A percentile compares a stretch with the other conserved stretches of the same genome.
These are phyloP conservation scores for Nesogale talazaci DNA, from an alignment of 2,113 vertebrate species.

Conservation along the genomic window DNA sequence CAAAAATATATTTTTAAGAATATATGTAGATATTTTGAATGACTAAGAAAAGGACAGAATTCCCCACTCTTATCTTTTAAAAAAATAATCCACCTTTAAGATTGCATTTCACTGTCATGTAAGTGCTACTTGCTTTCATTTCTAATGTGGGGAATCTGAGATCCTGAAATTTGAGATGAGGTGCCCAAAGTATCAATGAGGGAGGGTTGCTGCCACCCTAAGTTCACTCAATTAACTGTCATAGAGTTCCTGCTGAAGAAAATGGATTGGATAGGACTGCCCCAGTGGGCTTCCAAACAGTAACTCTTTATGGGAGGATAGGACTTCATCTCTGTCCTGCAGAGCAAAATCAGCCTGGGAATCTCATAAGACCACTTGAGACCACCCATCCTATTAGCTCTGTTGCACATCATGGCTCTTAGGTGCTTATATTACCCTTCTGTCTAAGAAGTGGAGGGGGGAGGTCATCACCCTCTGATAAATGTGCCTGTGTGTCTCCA, in stretches of 20 bases:
- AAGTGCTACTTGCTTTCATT: not conserved
- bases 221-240: no score
- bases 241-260: no score
- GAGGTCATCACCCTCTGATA: not conserved
- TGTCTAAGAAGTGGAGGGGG: not conserved
- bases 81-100: not conserved
- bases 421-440: not conserved
- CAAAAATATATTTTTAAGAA: conserved; percentile 46
- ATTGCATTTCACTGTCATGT: not conserved
- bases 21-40: conserved; percentile 25
- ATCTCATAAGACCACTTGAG: not conserved
- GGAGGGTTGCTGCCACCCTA: no score
- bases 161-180: not conserved
- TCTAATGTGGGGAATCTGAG: not conserved
- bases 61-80: not conserved
- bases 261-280: no score
- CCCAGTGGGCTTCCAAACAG: no score
- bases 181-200: not conserved
- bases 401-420: not conserved
- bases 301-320: no score
- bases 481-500: not conserved
- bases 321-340: no score
- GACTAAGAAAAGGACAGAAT: not conserved
- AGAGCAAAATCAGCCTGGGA: not conserved
- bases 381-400: no score